These are phyloP conservation scores for Operophtera brumata DNA, from an alignment of 2,888 invertebrate genomes.

Conservation along the genomic window DNA sequence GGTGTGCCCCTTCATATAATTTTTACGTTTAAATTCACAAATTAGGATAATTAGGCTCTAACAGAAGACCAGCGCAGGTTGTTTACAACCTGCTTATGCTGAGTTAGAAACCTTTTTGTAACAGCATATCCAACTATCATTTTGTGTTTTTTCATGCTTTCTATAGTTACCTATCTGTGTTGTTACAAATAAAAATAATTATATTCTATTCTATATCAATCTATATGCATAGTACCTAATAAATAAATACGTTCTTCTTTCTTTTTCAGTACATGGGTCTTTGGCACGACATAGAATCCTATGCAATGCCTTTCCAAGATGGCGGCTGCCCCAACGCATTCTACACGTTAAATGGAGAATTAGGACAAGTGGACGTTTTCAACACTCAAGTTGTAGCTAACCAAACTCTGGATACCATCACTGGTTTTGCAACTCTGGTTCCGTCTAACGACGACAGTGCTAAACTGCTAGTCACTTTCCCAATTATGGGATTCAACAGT, in stretches of 20 bases:
- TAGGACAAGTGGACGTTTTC: slow-evolving; percentile 3
- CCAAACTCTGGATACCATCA: slow-evolving; percentile 47
- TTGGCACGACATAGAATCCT: slow-evolving; percentile 58
- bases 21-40: no score
- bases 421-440: slow-evolving; percentile 45
- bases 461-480: slow-evolving; percentile 82
- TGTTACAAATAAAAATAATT: no score
- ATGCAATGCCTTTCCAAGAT: slow-evolving; percentile 49
- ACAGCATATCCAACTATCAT: no score
- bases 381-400: slow-evolving; percentile 24
- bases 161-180: no score
- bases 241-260: background rate
- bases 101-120: no score
- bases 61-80: no score
- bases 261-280: slow-evolving; percentile 50
- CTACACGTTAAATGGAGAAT: slow-evolving; percentile 40
- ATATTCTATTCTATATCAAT: no score
- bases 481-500: slow-evolving; percentile 60
- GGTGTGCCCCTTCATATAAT: no score
- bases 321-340: slow-evolving; percentile 56
- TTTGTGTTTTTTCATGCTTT: no score
- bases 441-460: slow-evolving; percentile 78
- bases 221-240: no score
- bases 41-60: no score
- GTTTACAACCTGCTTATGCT: no score